phyloP scores from a whole-genome alignment of 2,888 invertebrate genomes.

The Ennomos quercinarius region DNA sequence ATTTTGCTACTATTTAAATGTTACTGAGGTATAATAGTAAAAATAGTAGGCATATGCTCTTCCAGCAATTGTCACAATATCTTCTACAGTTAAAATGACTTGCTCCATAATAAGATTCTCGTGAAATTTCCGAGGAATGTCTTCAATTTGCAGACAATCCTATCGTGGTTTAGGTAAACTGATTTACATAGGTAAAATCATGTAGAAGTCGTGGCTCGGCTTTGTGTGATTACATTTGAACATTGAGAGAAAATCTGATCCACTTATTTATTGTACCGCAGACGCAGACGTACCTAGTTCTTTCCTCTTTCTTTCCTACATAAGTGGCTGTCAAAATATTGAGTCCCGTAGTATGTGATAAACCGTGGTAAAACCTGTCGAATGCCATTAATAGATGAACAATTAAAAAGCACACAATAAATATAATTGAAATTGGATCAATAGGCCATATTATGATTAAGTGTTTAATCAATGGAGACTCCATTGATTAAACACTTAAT shows the following conservation, averaged over 20 bases:
- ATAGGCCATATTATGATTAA: too few species aligned
- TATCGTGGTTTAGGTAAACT: constrained; percentile 50
- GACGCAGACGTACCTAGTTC: background rate
- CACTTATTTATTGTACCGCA: constrained; percentile 15
- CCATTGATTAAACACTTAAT: too few species aligned
- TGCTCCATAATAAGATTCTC: constrained; percentile 18
- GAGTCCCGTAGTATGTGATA: too few species aligned
- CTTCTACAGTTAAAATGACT: constrained; percentile 8
- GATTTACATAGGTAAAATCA: constrained; percentile 54
- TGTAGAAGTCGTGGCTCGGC: constrained; percentile 44
- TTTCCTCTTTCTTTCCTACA: background rate
- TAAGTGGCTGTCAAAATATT: too few species aligned
- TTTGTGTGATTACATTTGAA: constrained; percentile 53
- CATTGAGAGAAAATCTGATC: constrained; percentile 1
- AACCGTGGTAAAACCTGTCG: too few species aligned
- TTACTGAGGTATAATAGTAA: too few species aligned
- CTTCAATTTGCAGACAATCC: constrained; percentile 45
- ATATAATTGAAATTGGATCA: too few species aligned
- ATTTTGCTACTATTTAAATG: too few species aligned
- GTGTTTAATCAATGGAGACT: too few species aligned
- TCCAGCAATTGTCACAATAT: background rate
- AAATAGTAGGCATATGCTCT: too few species aligned
- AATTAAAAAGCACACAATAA: too few species aligned
- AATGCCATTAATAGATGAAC: too few species aligned
- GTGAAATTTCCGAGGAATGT: constrained; percentile 23